Base-by-base conservation (phyloP, 2,888 invertebrate species). In the Abrostola tripartita region DNA sequence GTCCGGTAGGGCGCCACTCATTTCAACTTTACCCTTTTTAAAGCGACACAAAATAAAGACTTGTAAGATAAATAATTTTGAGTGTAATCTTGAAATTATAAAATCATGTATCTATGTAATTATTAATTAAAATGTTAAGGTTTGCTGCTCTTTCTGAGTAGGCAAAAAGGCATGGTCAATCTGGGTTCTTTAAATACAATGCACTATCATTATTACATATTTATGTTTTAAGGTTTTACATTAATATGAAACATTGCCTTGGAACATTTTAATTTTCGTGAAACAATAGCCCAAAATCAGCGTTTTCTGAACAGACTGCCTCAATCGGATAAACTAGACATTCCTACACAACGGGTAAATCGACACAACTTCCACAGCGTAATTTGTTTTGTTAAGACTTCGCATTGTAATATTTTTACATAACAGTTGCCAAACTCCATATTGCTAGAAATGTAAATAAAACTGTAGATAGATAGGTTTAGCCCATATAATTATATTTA, bases 381-480 rank as follows among this genome's bases (percentile, higher is more conserved):
- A 8, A 51, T 64, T 54, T 61, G 35, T 41, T 65, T 24, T 24
- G 4, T 24, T 70, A 44, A 52, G 5, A 69, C 65, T 65, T 61
- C 66, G 50, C 62, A 65, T 58, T 61, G 37, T 56, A 56, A 61
- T 63, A 66, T 70, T 78, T 78, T 65, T 64, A 71, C 74, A 56
- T 68, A 76, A 83, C 68, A 81, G 84, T 88, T 92, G 92, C 92
- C 92, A 92, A 92, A 90, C 81, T 81, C 80, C 68, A 80, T 85
- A 85, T 81, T 80, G 68, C 71, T 83, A 84, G 81, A 82, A 65
- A 60, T 92, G 91, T 92, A 93, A 71, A 93, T 92, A 91, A 78
- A 80, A 81, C 67, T 91, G 89, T 91, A 90, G 89, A 91, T 92
- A 92, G 89, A 56, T 89, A 88, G 86, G 82, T 85, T 82, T 88